Base-by-base conservation (phyloP, 2,113 vertebrate species). In the Stegostoma tigrinum region DNA sequence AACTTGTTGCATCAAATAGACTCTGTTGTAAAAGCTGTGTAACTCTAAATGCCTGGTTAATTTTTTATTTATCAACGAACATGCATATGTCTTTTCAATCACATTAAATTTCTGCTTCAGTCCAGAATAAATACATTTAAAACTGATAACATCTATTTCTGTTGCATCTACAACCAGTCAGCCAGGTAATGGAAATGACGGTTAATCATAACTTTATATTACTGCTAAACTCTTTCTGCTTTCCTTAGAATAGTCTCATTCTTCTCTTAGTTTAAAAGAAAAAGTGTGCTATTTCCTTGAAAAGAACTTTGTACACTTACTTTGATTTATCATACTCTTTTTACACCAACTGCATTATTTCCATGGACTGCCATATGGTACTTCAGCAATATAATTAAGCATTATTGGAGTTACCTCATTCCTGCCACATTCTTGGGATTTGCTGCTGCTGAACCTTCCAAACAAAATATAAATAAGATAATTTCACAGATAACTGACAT, bases 391-490 rank as follows among this genome's bases (percentile, higher is more conserved):
- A 38, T 93, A 93, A 93, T 93, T 67, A 67, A 94, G n/a, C 2
- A 3, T 23, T 5, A 42, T 68, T 94, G 38, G 66, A 68, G 64
- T n/a, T 94, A n/a, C 66, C 45, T 52, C 45, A 87, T n/a, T 90
- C 23, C 52, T 61, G 52, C 30, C 87, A 94, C 66, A 94, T 70
- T 94, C 91, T 67, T 67, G 38, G 66, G n/a, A 45, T 94, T 68
- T 42, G 64, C 64, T 94, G 21, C 21, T 67, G 67, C 66, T 94
- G 91, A 45, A 68, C n/a, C 91, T 68, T 45, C 91, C 61, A 94
- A 70, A 68, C 72, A 72, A 48, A 95, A 72, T 27, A 95, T 93
- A 93, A 93, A 90, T 90, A 61, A 90, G 61, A 93, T 67, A 93
- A 93, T 93, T 19, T 93, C 38, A 93, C 89, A 66, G 45, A 72